Percentiles rank a stretch among this genome's conserved stretches.
Conservation (phyloP, 1,140 invertebrate genomes). For the Drosophila neocordata region DNA sequence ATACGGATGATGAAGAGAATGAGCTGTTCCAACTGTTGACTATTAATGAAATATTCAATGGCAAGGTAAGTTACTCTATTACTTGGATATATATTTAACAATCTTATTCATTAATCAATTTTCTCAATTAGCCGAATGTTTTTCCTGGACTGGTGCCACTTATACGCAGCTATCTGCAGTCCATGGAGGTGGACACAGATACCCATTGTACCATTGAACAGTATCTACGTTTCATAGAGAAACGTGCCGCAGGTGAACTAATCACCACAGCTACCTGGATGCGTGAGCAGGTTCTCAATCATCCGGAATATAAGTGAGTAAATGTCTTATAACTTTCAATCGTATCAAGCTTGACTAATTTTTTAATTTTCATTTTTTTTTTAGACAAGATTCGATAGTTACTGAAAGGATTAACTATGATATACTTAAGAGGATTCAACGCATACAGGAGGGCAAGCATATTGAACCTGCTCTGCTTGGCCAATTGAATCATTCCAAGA, state of each 20-base stretch:
- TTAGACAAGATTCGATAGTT: constrained; percentile 92
- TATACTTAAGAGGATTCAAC: constrained; percentile 90
- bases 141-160: constrained; percentile 98
- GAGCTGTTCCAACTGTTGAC: constrained; percentile 87
- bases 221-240: constrained; percentile 97
- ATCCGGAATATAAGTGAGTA: constrained; percentile 93
- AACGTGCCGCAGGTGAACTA: constrained; percentile 93
- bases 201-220: constrained; percentile 98
- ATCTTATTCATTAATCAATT: not conserved
- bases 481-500: constrained; percentile 88
- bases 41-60: constrained; percentile 98
- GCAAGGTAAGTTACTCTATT: constrained; percentile 87
- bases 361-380: constrained; percentile 14
- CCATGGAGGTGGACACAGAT: constrained; percentile 97
- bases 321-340: not conserved
- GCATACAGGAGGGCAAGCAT: constrained; percentile 88
- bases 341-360: not conserved
- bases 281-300: constrained; percentile 93
- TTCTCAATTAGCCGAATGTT: constrained; percentile 84
- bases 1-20: constrained; percentile 70
- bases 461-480: constrained; percentile 91
- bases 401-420: constrained; percentile 96
- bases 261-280: constrained; percentile 96
- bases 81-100: not conserved
- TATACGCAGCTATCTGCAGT: constrained; percentile 95